Evolutionary conservation across 37 sponge, comb jelly and placozoan species (phyloP).

Genomic region (Crambe crambe): DNA sequence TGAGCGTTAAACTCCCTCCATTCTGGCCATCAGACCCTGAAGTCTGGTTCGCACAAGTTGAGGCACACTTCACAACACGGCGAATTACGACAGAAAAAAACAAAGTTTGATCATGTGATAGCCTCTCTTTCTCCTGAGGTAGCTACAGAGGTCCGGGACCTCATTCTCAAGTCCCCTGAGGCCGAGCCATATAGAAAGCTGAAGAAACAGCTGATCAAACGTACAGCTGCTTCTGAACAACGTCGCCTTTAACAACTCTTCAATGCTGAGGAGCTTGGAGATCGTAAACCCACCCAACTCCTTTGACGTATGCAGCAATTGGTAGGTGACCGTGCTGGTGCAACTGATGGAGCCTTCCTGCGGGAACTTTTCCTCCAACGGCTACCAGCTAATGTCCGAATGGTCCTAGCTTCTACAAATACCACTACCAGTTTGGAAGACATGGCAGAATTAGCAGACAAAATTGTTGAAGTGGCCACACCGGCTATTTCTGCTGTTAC

Average conservation of each 20-base stretch:
- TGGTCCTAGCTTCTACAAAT: constrained; percentile 55
- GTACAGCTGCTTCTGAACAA: constrained; percentile 58
- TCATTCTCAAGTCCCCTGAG: constrained; percentile 31
- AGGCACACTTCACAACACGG: constrained; percentile 64
- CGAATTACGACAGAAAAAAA: constrained; percentile 34
- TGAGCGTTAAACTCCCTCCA: constrained; percentile 24
- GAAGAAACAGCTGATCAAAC: constrained; percentile 35
- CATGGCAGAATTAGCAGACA: constrained; percentile 53
- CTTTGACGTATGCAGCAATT: constrained; percentile 69
- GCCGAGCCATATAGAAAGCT: constrained; percentile 41
- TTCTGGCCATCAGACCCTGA: constrained; percentile 71
- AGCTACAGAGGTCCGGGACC: constrained; percentile 61
- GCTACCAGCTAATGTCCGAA: constrained; percentile 53
- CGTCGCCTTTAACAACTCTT: constrained; percentile 49
- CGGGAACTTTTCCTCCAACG: constrained; percentile 67
- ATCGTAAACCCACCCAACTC: constrained; percentile 68
- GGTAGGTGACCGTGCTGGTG: constrained; percentile 37
- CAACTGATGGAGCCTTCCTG: constrained; percentile 24
- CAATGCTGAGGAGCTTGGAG: constrained; percentile 46
- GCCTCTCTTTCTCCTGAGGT: constrained; percentile 47
- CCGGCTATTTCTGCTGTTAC: constrained; percentile 27
- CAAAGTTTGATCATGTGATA: constrained; percentile 50
- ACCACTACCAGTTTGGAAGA: constrained; percentile 16
- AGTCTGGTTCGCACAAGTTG: constrained; percentile 69
- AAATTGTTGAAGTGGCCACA: constrained; percentile 47